Evolutionary conservation across 1,140 invertebrate species (phyloP).

Genomic region (Drosophila setifemur): DNA sequence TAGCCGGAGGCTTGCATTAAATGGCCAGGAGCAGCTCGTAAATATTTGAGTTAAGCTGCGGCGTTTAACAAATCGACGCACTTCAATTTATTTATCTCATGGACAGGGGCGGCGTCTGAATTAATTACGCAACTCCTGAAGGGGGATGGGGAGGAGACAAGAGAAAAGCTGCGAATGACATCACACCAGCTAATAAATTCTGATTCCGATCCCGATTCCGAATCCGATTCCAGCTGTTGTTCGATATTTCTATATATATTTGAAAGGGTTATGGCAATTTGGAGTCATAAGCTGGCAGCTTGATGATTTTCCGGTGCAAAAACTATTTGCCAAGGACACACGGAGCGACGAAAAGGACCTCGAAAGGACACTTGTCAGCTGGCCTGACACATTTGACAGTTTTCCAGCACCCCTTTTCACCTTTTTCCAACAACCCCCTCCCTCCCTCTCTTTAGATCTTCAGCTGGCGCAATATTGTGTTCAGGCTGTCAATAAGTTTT

Average conservation of each 20-base stretch:
- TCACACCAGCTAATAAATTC: conserved; percentile 46
- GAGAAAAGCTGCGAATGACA: conserved; percentile 45
- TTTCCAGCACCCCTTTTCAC: conserved; percentile 45
- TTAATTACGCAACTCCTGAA: conserved; percentile 56
- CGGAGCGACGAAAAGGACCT: too few species aligned
- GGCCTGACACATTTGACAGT: conserved; percentile 75
- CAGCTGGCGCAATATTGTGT: conserved; percentile 65
- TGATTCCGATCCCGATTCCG: background rate
- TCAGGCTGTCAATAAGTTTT: conserved; percentile 72
- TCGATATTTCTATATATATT: background rate
- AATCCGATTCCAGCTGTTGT: background rate
- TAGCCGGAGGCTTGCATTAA: conserved; percentile 55
- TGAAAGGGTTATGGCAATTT: conserved; percentile 41
- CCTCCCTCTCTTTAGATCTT: background rate
- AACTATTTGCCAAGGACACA: conserved; percentile 51
- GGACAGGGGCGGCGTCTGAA: conserved; percentile 37
- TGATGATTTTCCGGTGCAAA: conserved; percentile 36
- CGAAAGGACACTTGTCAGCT: conserved; percentile 71
- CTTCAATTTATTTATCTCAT: conserved; percentile 67
- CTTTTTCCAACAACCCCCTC: conserved; percentile 17
- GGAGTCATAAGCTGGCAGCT: conserved; percentile 38
- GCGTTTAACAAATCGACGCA: conserved; percentile 69
- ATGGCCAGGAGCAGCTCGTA: conserved; percentile 58
- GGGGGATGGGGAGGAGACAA: background rate
- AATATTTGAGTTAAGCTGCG: conserved; percentile 70